Percentiles rank a stretch among this genome's conserved stretches.
phyloP scores from a whole-genome alignment of 2,797 vertebrate genomes.

The Ispidina picta region DNA sequence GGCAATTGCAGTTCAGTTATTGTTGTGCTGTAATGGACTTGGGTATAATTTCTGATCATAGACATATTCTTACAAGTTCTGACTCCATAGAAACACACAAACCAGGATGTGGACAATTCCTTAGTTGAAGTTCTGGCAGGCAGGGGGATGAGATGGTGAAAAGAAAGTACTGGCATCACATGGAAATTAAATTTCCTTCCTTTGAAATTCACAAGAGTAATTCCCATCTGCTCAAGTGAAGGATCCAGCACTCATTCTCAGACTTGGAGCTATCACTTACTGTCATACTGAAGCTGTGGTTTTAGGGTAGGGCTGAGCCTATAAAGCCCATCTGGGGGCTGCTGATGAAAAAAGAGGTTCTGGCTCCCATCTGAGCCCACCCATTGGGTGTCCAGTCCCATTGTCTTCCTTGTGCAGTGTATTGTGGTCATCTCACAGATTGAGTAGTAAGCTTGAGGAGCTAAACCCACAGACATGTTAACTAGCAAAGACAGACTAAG shows the following conservation, averaged over 20 bases:
- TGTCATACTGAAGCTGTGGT: background rate
- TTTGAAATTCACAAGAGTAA: background rate
- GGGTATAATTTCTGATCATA: background rate
- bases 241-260: background rate
- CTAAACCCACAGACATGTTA: background rate
- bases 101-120: background rate
- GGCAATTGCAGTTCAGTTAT: background rate
- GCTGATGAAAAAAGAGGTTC: background rate
- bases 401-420: background rate
- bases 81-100: background rate
- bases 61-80: background rate
- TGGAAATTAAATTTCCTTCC: background rate
- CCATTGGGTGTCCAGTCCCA: background rate
- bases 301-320: background rate
- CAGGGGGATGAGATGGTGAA: background rate
- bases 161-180: conserved; percentile 2
- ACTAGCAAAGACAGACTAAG: background rate
- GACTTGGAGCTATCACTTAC: conserved; percentile 16
- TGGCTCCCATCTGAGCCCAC: background rate
- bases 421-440: fast-evolving
- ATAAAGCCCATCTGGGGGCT: background rate
- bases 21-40: background rate
- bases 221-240: conserved; percentile 2
- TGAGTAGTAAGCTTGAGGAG: fast-evolving
- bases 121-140: background rate